Conservation (phyloP, 2,797 vertebrate genomes). For the Poecile montanus region DNA sequence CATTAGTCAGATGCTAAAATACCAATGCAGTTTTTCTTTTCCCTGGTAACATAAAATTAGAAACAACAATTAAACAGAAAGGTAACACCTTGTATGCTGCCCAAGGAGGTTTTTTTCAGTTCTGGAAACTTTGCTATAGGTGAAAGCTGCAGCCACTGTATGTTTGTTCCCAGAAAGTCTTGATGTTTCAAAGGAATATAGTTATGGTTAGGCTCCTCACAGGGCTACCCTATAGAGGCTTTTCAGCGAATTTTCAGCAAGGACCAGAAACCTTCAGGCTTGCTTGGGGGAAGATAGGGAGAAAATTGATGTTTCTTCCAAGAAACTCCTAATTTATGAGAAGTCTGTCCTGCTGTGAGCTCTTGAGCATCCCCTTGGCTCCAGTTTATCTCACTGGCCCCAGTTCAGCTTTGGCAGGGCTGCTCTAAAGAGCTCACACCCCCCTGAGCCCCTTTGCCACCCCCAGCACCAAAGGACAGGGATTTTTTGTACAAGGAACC, state of each 20-base stretch:
- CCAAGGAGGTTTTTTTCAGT: neutral
- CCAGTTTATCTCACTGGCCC: neutral
- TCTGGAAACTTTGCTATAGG: neutral
- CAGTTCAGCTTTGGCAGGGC: neutral
- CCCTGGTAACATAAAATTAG: neutral
- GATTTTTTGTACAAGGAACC: neutral
- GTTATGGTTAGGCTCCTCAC: neutral
- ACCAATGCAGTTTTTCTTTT: neutral
- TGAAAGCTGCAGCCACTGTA: neutral
- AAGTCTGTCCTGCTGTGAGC: fast-evolving
- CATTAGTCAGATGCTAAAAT: slow-evolving; percentile 29
- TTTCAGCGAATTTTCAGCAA: neutral
- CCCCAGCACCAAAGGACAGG: neutral
- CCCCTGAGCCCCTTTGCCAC: neutral
- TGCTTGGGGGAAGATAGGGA: neutral
- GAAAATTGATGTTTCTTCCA: neutral
- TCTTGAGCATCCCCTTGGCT: neutral
- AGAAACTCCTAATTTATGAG: neutral
- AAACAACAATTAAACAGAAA: neutral
- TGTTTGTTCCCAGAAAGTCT: neutral
- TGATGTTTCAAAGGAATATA: neutral
- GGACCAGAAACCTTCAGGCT: neutral
- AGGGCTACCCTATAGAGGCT: neutral
- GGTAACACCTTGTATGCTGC: neutral
- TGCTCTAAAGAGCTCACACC: neutral